phyloP scores from a whole-genome alignment of 1,140 invertebrate genomes.

The Drosophila melanica region DNA sequence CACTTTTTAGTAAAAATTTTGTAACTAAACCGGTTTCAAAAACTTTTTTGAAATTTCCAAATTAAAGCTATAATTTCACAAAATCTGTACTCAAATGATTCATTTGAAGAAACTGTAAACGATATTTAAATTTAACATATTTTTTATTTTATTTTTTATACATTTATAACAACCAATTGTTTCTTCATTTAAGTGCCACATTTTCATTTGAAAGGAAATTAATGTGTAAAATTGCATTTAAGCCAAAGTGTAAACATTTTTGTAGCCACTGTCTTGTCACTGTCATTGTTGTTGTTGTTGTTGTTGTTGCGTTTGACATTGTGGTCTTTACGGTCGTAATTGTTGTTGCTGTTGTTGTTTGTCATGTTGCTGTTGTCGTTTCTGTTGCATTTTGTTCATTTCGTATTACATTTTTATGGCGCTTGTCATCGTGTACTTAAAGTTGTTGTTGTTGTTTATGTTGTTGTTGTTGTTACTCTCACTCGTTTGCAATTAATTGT shows the following conservation, averaged over 20 bases:
- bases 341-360: constrained; percentile 14
- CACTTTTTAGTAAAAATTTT: too few species aligned
- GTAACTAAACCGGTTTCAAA: too few species aligned
- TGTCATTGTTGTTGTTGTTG: constrained; percentile 1
- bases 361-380: constrained; percentile 6
- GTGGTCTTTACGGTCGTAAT: constrained; percentile 22
- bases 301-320: constrained; percentile 6
- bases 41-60: too few species aligned
- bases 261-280: constrained; percentile 3
- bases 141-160: too few species aligned
- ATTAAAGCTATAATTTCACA: too few species aligned
- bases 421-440: constrained; percentile 6
- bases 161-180: too few species aligned
- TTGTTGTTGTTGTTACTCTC: constrained; percentile 22
- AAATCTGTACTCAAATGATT: too few species aligned
- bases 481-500: constrained; percentile 39
- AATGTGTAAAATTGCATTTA: constrained; percentile 3
- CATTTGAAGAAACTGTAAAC: too few species aligned
- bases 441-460: constrained; percentile 5
- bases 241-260: background rate
- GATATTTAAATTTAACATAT: too few species aligned
- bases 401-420: constrained; percentile 25
- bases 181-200: too few species aligned
- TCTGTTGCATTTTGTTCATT: constrained; percentile 12
- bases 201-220: too few species aligned